These are phyloP conservation scores for Amblyjoppa fuscipennis DNA, from an alignment of 2,888 invertebrate species.

Conservation along the genomic window DNA sequence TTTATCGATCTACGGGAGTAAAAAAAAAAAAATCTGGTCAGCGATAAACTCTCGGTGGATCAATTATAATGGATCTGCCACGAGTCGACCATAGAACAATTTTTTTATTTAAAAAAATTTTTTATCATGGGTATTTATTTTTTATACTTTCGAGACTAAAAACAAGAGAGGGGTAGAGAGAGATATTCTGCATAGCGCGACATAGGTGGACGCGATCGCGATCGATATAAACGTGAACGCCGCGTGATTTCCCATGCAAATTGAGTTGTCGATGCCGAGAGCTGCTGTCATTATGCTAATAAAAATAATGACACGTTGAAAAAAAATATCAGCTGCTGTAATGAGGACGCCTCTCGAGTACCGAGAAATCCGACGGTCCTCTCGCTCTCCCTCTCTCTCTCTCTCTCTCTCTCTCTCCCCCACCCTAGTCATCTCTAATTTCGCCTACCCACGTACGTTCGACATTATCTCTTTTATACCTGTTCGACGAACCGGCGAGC, in stretches of 20 bases:
- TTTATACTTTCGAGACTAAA: constrained; percentile 1
- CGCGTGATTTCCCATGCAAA: constrained; percentile 82
- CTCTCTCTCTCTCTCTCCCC: constrained; percentile 6
- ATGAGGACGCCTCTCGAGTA: constrained; percentile 61
- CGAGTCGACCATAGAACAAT: not conserved
- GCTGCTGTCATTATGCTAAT: constrained; percentile 82
- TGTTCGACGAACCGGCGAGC: constrained; percentile 28
- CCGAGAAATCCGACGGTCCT: constrained; percentile 65
- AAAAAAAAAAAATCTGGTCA: not conserved
- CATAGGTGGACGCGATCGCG: constrained; percentile 30
- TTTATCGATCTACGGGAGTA: not conserved
- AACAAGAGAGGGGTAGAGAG: not conserved
- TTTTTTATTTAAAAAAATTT: not conserved
- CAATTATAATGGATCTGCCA: too few species aligned
- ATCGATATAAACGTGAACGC: constrained; percentile 49
- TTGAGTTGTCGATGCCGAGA: constrained; percentile 77
- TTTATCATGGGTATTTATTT: not conserved
- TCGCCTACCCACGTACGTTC: constrained; percentile 36
- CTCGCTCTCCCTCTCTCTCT: constrained; percentile 32
- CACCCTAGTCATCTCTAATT: constrained; percentile 52
- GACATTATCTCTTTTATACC: constrained; percentile 21
- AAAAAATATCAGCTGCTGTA: constrained; percentile 76
- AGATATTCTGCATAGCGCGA: constrained; percentile 3
- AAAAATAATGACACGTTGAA: constrained; percentile 79
- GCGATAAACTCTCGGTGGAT: too few species aligned